A percentile compares a stretch with the other conserved stretches of the same genome.
Evolutionary conservation across 2,888 invertebrate species (phyloP).

Genomic region (Aporophyla nigra): DNA sequence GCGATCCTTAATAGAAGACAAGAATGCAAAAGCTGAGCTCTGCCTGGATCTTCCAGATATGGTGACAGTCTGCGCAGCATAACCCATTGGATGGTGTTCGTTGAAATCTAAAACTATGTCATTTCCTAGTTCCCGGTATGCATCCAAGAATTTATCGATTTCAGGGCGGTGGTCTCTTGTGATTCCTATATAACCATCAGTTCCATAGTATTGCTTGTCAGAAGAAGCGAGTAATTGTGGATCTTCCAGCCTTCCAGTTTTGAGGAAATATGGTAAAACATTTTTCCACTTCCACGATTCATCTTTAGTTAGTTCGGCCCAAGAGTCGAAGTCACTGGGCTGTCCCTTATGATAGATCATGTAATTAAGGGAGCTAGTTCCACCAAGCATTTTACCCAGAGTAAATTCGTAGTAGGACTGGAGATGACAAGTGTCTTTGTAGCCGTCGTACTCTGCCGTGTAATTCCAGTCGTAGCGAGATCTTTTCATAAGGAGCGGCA

Average conservation of each 20-base stretch:
- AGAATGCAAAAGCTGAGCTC: conserved; percentile 82
- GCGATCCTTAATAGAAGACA: conserved; percentile 68
- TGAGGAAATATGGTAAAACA: conserved; percentile 72
- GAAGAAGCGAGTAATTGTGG: conserved; percentile 56
- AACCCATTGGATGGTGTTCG: conserved; percentile 76
- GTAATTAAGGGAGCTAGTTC: conserved; percentile 74
- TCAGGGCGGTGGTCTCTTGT: conserved; percentile 63
- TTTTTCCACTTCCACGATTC: conserved; percentile 73
- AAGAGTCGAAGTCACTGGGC: conserved; percentile 71
- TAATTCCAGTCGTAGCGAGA: conserved; percentile 74
- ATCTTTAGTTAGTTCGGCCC: conserved; percentile 69
- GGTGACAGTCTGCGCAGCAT: conserved; percentile 58
- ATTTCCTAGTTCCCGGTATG: conserved; percentile 80
- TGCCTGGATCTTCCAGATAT: conserved; percentile 78
- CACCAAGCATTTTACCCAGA: conserved; percentile 77
- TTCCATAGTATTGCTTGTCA: conserved; percentile 65
- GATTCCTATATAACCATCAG: conserved; percentile 64
- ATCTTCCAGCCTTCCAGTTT: conserved; percentile 69
- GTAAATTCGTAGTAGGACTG: conserved; percentile 64
- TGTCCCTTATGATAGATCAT: conserved; percentile 74
- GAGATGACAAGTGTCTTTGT: conserved; percentile 60
- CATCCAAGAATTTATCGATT: conserved; percentile 70
- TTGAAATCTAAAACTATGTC: conserved; percentile 72
- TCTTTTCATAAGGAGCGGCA: conserved; percentile 63
- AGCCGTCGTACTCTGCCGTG: conserved; percentile 69